A percentile compares a stretch with the other conserved stretches of the same genome.
phyloP scores from a whole-genome alignment of 2,113 vertebrate genomes.

The Poecile atricapillus region DNA sequence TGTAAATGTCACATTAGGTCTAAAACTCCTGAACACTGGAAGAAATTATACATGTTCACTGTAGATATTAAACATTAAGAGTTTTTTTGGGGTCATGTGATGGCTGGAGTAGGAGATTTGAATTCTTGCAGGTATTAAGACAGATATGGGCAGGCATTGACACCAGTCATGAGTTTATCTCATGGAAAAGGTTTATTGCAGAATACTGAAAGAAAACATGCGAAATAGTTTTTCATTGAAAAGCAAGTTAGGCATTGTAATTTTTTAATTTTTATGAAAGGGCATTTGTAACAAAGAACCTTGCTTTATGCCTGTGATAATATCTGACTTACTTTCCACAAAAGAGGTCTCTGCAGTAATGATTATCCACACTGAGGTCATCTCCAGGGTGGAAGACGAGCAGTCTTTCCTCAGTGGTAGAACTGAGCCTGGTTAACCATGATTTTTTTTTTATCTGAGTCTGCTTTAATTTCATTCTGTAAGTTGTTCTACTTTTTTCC shows the following conservation, averaged over 20 bases:
- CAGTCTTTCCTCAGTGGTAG: background rate
- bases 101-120: conserved; percentile 44
- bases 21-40: background rate
- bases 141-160: conserved; percentile 45
- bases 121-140: conserved; percentile 72
- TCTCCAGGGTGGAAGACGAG: background rate
- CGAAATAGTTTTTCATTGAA: background rate
- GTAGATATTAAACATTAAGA: conserved; percentile 19
- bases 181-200: conserved; percentile 61
- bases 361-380: background rate
- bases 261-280: background rate
- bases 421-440: background rate
- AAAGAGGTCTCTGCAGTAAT: background rate
- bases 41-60: background rate
- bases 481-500: background rate
- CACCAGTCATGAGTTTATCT: conserved; percentile 72
- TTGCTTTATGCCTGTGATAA: background rate
- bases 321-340: background rate
- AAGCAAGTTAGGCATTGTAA: background rate
- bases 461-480: background rate
- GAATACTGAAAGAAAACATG: background rate
- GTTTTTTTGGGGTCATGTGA: conserved; percentile 49
- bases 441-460: background rate
- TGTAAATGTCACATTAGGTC: background rate
- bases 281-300: background rate